Evolutionary conservation across 2,797 vertebrate species (phyloP).

Genomic region (Crocidura indochinensis): DNA sequence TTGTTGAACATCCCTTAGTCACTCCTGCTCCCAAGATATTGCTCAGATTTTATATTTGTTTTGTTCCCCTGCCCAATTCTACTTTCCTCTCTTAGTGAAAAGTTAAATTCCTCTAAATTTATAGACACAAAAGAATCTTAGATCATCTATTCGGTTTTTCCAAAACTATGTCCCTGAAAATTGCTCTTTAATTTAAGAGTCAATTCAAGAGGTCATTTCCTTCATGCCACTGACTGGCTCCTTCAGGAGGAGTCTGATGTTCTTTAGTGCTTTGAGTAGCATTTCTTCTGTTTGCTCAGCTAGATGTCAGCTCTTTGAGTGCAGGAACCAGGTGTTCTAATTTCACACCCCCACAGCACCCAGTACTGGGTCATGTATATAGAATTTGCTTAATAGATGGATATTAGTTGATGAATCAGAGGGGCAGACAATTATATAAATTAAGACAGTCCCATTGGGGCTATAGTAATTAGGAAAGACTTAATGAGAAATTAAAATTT

Average conservation of each 20-base stretch:
- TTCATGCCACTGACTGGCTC: not conserved
- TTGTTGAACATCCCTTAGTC: no score
- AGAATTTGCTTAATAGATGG: constrained; percentile 69
- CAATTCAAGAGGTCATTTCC: not conserved
- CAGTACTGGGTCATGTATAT: not conserved
- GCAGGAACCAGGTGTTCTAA: not conserved
- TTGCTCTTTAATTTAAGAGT: not conserved
- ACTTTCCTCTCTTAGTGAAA: constrained; percentile 9
- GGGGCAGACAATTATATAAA: constrained; percentile 80
- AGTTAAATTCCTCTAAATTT: not conserved
- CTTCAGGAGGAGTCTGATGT: not conserved
- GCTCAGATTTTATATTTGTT: not conserved
- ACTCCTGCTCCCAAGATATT: not conserved
- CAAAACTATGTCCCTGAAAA: not conserved
- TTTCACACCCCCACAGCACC: not conserved
- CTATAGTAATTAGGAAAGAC: constrained; percentile 72
- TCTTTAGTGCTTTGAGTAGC: not conserved
- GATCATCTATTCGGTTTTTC: not conserved
- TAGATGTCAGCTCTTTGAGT: not conserved
- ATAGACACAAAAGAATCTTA: constrained; percentile 15
- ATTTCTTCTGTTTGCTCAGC: not conserved
- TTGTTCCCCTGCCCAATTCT: no score
- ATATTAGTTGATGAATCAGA: constrained; percentile 80
- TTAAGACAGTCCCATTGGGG: constrained; percentile 63
- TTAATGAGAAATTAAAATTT: constrained; percentile 78